These are phyloP conservation scores for Scytalopus superciliaris DNA, from an alignment of 2,113 vertebrate species.

Conservation along the genomic window DNA sequence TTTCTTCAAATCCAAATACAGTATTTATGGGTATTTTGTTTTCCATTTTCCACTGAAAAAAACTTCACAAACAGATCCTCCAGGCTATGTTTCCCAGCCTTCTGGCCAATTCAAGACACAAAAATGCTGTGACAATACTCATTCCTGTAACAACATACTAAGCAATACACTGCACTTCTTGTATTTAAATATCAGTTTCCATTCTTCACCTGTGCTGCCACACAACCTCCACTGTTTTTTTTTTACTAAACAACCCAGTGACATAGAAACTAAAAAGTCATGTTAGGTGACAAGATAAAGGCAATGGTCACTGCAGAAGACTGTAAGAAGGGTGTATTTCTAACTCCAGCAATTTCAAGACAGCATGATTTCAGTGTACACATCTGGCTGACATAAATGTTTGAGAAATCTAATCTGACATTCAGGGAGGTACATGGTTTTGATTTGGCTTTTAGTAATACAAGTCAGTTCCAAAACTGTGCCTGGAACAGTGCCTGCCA, in stretches of 20 bases:
- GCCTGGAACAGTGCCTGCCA: neutral
- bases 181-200: neutral
- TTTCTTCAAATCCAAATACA: neutral
- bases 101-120: neutral
- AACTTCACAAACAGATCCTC: neutral
- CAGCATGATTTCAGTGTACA: neutral
- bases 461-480: neutral
- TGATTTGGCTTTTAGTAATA: neutral
- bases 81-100: neutral
- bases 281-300: neutral
- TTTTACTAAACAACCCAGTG: neutral
- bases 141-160: neutral
- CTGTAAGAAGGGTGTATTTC: neutral
- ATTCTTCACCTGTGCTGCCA: neutral
- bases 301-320: neutral
- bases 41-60: neutral
- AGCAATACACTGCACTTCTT: neutral
- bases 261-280: neutral
- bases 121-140: neutral
- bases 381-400: neutral
- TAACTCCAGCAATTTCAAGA: neutral
- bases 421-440: neutral
- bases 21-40: neutral
- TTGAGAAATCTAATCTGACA: neutral
- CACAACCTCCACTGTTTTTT: neutral